Base-by-base conservation (phyloP, 2,797 vertebrate genomes). In the Ataeniobius toweri region DNA sequence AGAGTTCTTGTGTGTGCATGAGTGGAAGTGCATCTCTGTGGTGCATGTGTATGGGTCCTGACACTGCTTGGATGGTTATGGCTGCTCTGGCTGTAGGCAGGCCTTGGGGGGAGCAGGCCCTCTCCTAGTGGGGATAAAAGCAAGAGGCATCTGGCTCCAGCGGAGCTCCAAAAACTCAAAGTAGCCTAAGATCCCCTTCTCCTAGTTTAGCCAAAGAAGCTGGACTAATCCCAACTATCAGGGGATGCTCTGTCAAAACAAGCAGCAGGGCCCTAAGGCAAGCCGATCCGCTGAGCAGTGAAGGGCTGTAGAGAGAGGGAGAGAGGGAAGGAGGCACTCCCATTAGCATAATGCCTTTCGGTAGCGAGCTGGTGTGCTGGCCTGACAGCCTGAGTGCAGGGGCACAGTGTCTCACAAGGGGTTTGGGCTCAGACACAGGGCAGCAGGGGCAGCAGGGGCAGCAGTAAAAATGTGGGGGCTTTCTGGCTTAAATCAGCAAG, bases 281-380 rank as follows among this genome's bases (percentile, higher is more conserved):
- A 98, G 96, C 96, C 96, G 96, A 96, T 94, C 96, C 96, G 95
- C 96, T 95, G 96, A 97, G 97, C 97, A 95, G 96, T 95, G 95
- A 96, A 97, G 96, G 89, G 95, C 96, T 80, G 81, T 74, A 75
- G 87, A 89, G 86, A 92, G 87, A 91, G 86, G 91, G 82, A 96
- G 94, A 82, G 84, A 94, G 91, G 83, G 86, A 91, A 90, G 86
- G 90, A 92, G 93, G 89, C 87, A 86, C 87, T 83, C 72, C 85
- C 93, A 99, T 99, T 99, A 98, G 96, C 98, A 99, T 99, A 98
- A 98, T 98, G 98, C 97, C 97, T 98, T 97, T 98, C 97, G 96
- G 97, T 97, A 95, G 95, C 95, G 93, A 97, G 96, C 96, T 97
- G 97, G 96, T 97, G 96, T 96, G 96, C 96, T 96, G 96, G 94